Base-by-base conservation (phyloP, 2,888 invertebrate genomes). In the Lycia hirtaria region DNA sequence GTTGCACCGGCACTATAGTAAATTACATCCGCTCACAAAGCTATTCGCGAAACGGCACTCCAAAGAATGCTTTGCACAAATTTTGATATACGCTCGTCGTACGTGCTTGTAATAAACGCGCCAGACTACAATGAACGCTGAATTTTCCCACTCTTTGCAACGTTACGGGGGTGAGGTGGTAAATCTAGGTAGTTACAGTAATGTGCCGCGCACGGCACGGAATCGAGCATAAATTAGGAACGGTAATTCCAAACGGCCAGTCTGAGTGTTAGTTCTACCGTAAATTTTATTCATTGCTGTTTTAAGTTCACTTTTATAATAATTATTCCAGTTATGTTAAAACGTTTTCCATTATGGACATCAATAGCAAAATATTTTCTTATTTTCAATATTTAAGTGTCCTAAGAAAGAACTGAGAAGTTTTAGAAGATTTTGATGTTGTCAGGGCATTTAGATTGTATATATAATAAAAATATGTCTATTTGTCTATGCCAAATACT, bases 21-120 rank as follows among this genome's bases (percentile, higher is more conserved):
- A 77, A 72, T 73, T 74, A 71, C 69, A 65, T 62, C 69, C 58
- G 64, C 71, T 68, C 68, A 52, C 61, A 63, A 58, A 71, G 67
- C 65, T 69, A 67, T 67, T 69, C 55, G 53, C 57, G 58, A 68
- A 62, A 67, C 65, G 65, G 65, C 67, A 68, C 64, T 69, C 65
- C 65, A 55, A 67, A 68, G 75, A 74, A 68, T 64, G 67, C 65
- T 67, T 54, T 63, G 65, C 65, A 60, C 69, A 67, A 74, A 73
- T 71, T 71, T 71, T 72, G 75, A 76, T 72, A 70, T 65, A 75
- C 65, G 64, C 57, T 28, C 52, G 51, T 53, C 15, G 61, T 57
- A 64, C 67, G 65, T 65, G 64, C 43, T 50, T 30, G 60, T 62
- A 59, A 63, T 63, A 64, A 66, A 62, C 57, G 64, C 59, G 61